A percentile compares a stretch with the other conserved stretches of the same genome.
Evolutionary conservation across 1,140 invertebrate species (phyloP).

Genomic region (Plodia interpunctella): DNA sequence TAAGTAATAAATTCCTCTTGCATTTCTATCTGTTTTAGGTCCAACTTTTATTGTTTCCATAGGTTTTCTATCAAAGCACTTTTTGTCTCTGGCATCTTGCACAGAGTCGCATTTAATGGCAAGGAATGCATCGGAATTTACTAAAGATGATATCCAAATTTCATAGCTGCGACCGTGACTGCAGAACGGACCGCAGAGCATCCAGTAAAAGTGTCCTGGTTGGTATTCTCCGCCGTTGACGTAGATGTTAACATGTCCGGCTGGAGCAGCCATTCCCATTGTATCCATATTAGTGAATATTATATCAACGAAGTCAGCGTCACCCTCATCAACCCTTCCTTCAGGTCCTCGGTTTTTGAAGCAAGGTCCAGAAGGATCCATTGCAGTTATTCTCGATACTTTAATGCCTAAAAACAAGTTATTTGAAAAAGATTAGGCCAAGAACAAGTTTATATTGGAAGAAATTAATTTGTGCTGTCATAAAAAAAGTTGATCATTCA

Average conservation of each 20-base stretch:
- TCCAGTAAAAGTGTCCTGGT: conserved; percentile 57
- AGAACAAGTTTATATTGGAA: no score
- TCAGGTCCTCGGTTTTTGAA: conserved; percentile 60
- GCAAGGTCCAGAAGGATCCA: conserved; percentile 62
- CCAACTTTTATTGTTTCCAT: conserved; percentile 24
- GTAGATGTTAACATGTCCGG: conserved; percentile 81
- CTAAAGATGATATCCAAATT: conserved; percentile 18
- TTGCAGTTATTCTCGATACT: conserved; percentile 50
- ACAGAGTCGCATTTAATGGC: conserved; percentile 26
- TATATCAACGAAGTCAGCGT: conserved; percentile 75
- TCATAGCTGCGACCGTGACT: conserved; percentile 20
- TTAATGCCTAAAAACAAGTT: conserved; percentile 12
- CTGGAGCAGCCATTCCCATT: conserved; percentile 80
- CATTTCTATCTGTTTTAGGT: conserved; percentile 17
- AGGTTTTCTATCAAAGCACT: conserved; percentile 25
- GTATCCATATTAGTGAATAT: conserved; percentile 83
- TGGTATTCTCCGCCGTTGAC: conserved; percentile 82
- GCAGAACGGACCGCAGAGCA: conserved; percentile 21
- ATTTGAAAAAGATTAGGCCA: no score
- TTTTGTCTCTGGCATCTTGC: conserved; percentile 24
- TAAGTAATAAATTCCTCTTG: conserved; percentile 25
- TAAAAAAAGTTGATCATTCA: no score
- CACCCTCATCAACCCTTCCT: conserved; percentile 46
- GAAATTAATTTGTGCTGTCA: no score
- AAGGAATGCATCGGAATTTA: conserved; percentile 19